These are phyloP conservation scores for Eristalis arbustorum DNA, from an alignment of 2,888 invertebrate species.

Conservation along the genomic window DNA sequence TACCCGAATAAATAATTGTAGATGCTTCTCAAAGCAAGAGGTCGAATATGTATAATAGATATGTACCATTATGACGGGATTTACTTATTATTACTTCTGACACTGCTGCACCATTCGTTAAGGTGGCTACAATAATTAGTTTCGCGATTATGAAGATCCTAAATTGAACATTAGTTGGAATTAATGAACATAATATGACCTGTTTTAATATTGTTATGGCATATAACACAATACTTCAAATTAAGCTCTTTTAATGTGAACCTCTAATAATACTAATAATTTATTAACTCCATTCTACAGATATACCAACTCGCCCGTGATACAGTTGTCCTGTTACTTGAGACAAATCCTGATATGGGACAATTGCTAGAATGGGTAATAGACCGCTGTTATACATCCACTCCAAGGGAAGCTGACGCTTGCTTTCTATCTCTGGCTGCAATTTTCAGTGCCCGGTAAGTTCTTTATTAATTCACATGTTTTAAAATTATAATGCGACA, in stretches of 20 bases:
- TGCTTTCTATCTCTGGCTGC: slow-evolving; percentile 98
- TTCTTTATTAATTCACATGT: not conserved
- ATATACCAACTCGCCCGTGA: slow-evolving; percentile 95
- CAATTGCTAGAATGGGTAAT: slow-evolving; percentile 98
- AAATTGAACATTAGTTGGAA: too few species aligned
- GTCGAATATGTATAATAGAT: too few species aligned
- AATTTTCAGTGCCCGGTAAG: slow-evolving; percentile 96
- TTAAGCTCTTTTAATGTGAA: not conserved
- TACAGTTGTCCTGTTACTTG: slow-evolving; percentile 94
- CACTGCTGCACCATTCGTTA: too few species aligned
- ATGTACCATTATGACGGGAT: too few species aligned
- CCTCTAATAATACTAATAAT: not conserved
- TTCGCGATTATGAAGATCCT: too few species aligned
- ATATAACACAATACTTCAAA: too few species aligned
- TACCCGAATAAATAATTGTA: too few species aligned
- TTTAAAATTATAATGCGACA: not conserved
- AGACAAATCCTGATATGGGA: slow-evolving; percentile 96
- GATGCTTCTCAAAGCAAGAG: too few species aligned
- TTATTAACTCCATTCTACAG: slow-evolving; percentile 81
- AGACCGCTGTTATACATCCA: slow-evolving; percentile 97
- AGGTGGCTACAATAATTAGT: too few species aligned
- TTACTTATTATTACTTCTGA: too few species aligned
- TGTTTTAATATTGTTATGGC: too few species aligned
- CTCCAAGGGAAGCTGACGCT: slow-evolving; percentile 94
- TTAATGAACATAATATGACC: too few species aligned